Evolutionary conservation across 1,140 invertebrate genomes (phyloP), one percentile per base, ranked within the genome.

Genomic region (Chrysopa pallens): DNA sequence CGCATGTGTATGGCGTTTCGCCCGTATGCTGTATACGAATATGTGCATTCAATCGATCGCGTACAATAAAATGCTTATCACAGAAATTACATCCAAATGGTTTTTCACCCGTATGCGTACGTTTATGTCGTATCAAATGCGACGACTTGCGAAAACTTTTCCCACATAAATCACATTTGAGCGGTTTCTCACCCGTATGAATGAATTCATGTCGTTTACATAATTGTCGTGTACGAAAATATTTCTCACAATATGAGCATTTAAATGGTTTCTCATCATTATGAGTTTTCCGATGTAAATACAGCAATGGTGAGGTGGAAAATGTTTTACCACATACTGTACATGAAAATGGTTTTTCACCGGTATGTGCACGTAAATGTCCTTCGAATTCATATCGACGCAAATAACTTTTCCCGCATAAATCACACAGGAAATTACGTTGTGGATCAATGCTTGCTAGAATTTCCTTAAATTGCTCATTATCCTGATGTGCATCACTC

Each of bases 151-250:
- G 72, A 44, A 74, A 72, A 0, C 67, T 60, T 44, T 73, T 73
- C 29, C 74, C 72, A 50, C 80, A 83, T 33, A 78, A 68, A 42
- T 71, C 69, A 51, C 79, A 83, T 33, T 69, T 65, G 51, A 77
- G 80, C 0, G 77, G 76, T 38, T 74, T 56, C 45, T 80, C 70
- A 0, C 77, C 71, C 0, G 69, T 72, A 48, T 77, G 74, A 14
- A 73, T 73, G 1, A 72, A 59, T 54, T 76, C 57, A 46, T 80
- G 78, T 12, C 14, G 45, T 1, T 38, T 46, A 31, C 50, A 39
- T 8, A 29, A 31, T 14, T 33, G 6, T 41, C 31, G 31, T 11
- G 11, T 33, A 8, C 29, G 27, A 28, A 44, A 49, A 12, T 17
- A 17, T 42, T 49, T 49, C 12, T 38, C 35, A 42, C 50, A 51